These are phyloP conservation scores for Peromyscus attwateri DNA, from an alignment of 2,797 vertebrate species.

Conservation along the genomic window DNA sequence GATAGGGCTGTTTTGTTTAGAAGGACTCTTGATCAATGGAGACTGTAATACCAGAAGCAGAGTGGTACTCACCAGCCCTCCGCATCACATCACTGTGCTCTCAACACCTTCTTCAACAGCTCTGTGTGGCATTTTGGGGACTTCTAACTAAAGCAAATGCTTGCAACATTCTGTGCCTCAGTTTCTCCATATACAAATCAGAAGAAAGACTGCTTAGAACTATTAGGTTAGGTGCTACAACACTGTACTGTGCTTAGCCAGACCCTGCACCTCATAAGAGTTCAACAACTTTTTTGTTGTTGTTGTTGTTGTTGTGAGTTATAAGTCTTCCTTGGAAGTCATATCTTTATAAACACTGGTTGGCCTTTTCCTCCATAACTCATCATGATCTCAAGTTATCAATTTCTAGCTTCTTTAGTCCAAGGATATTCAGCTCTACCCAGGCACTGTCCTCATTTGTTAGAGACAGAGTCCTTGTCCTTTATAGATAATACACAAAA, in stretches of 20 bases:
- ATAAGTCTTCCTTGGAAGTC: neutral
- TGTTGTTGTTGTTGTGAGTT: neutral
- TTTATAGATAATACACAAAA: constrained; percentile 19
- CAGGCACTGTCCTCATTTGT: constrained; percentile 23
- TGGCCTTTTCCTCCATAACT: constrained; percentile 37
- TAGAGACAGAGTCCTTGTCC: constrained; percentile 54
- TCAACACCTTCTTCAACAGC: neutral
- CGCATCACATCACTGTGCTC: neutral
- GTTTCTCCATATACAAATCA: neutral
- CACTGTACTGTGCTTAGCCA: constrained; percentile 9
- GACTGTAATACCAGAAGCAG: neutral
- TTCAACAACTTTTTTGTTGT: neutral
- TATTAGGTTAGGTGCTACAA: neutral
- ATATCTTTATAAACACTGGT: neutral
- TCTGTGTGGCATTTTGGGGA: neutral
- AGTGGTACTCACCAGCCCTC: neutral
- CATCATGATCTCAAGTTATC: constrained; percentile 15
- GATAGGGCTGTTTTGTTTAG: no score
- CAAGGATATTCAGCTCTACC: constrained; percentile 37
- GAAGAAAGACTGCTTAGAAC: neutral
- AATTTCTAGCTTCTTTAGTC: constrained; percentile 61
- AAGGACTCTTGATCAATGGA: no score
- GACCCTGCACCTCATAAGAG: neutral
- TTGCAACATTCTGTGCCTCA: constrained; percentile 6
- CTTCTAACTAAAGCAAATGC: neutral